Percentiles rank a stretch among this genome's conserved stretches.
Conservation (phyloP, 2,888 invertebrate genomes). For the Trichopria drosophilae region DNA sequence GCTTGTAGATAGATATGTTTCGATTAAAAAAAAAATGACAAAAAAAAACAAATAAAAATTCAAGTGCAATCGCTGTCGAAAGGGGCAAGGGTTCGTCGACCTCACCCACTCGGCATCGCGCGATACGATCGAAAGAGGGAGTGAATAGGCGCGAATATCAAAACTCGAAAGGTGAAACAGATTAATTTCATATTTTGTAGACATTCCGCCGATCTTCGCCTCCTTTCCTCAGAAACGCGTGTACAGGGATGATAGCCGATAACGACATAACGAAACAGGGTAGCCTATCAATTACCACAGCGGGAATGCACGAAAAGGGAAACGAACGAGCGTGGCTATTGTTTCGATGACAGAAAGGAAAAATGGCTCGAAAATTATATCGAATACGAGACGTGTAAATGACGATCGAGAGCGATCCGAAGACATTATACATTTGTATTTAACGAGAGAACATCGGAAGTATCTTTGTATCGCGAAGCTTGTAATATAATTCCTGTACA, state of each 20-base stretch:
- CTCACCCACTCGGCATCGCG: no score
- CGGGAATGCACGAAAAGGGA: conserved; percentile 33
- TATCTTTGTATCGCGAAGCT: conserved; percentile 50
- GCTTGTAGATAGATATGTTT: no score
- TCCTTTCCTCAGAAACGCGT: conserved; percentile 10
- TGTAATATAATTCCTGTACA: conserved; percentile 58
- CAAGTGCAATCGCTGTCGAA: no score
- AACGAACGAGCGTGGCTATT: conserved; percentile 20
- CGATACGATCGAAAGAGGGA: no score
- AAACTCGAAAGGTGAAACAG: neutral
- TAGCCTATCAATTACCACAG: conserved; percentile 57
- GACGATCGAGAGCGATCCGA: conserved; percentile 8
- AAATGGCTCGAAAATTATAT: no score
- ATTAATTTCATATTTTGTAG: neutral
- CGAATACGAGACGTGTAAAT: no score
- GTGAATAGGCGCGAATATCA: no score
- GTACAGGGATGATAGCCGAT: conserved; percentile 45
- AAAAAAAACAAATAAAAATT: no score
- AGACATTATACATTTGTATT: conserved; percentile 1
- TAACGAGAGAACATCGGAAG: conserved; percentile 30
- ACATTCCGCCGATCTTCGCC: neutral
- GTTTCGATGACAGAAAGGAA: conserved; percentile 18
- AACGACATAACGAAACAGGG: conserved; percentile 57
- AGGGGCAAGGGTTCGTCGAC: no score
- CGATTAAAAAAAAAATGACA: no score